Base-by-base conservation (phyloP, 1,140 invertebrate species). In the Oedothorax gibbosus region DNA sequence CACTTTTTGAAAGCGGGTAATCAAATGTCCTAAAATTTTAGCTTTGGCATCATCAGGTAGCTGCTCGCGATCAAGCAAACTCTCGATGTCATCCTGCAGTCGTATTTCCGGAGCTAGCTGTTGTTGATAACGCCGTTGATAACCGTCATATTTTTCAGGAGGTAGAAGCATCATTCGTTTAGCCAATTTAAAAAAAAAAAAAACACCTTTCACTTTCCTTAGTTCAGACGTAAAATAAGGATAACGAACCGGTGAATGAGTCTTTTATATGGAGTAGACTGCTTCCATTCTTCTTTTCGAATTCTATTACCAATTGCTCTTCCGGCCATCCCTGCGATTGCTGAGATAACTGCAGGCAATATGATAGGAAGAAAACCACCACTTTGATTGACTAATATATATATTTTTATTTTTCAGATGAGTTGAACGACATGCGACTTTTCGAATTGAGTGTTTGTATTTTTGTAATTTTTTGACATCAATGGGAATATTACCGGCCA, bases 1-100 rank as follows among this genome's bases (percentile, higher is more conserved):
- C 0, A 18, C 21, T 7, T 54, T 82, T 50, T 73, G 56, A 82
- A 72, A 82, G 57, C 69, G 49, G 14, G 79, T 82, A 7, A 72
- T 21, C n/a, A 82, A 14, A n/a, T 82, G 68, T 11, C 68, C 49
- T n/a, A 82, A 64, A 21, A 82, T 12, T 20, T 82, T 82, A 7
- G 54, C 56, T 64, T 82, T 82, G 0, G 64, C 57, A 54, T 82
- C 79, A 7, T 82, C 79, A 3, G 68, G 51, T 56, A 73, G 56
- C 8, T 73, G 71, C 11, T 73, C n/a, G 2, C 18, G n/a, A 21
- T 73, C 51, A 7, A 73, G 56, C 0, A 73, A 20, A 1, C 21
- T 21, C 6, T 18, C 10, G 2, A 73, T 9, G 53, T 73, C 51
- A 56, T 21, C 18, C 18, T 73, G n/a, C 7, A 73, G n/a, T 56